Base-by-base conservation (phyloP, 2,797 vertebrate species). In the Chelon auratus region DNA sequence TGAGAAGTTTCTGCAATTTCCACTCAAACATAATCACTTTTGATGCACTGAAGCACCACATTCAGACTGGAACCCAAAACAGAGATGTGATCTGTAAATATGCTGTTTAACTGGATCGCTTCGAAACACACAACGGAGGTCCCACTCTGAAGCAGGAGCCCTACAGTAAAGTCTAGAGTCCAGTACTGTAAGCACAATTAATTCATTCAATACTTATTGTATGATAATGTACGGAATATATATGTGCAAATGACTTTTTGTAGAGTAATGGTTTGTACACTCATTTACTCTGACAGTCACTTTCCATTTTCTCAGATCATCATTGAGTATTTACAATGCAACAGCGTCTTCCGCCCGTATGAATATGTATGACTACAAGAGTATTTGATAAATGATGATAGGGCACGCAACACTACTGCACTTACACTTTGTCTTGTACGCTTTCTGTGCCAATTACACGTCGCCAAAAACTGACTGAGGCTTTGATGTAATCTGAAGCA, bases 401-500 rank as follows among this genome's bases (percentile, higher is more conserved):
- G 65, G 64, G 54, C 72, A 80, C 47, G 83, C 77, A 84, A 85
- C 86, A 39, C 37, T 30, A 20, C 71, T 10, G 74, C 76, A 60
- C 75, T 73, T 60, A 64, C 22, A 66, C 58, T 68, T 54, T 67
- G 69, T 30, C 40, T 65, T 64, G 64, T 70, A 61, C 52, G 24
- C 58, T 75, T 74, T 80, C 81, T 76, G 68, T 68, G 70, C 62
- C 71, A 85, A 77, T 85, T 85, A 86, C 80, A 71, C 68, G 68
- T 81, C 55, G 75, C 54, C 56, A 57, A 81, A 86, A 87, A 63
- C 24, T n/a, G 47, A 72, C 71, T 53, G 57, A 77, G 61, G 37
- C 80, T 89, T 87, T 90, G 90, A 86, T 88, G 80, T 75, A 72
- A 89, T 87, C 72, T 86, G 70, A 85, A 75, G 81, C 65, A 77